Evolutionary conservation across 2,113 vertebrate genomes (phyloP).

Genomic region (Erythrocebus patas): DNA sequence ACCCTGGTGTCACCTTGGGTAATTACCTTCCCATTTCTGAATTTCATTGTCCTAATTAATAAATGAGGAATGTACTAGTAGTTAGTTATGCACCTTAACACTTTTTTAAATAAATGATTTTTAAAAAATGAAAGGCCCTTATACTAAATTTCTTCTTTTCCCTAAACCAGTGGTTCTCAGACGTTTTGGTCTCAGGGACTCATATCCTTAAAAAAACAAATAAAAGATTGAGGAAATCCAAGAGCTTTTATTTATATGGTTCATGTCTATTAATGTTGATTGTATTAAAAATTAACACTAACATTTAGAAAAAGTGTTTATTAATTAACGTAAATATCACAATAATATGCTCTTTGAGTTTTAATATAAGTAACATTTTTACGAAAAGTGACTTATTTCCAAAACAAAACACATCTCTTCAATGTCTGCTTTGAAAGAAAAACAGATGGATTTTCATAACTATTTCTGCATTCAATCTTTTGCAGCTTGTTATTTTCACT

Average conservation of each 20-base stretch:
- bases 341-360: background rate
- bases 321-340: background rate
- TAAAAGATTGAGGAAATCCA: background rate
- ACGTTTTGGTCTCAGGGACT: background rate
- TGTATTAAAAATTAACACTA: background rate
- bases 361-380: background rate
- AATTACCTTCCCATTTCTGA: background rate
- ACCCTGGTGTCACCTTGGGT: background rate
- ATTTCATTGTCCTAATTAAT: background rate
- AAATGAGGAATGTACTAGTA: background rate
- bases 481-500: background rate
- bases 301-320: background rate
- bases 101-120: background rate
- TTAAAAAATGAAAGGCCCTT: background rate
- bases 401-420: background rate
- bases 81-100: background rate
- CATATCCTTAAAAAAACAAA: background rate
- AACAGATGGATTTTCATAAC: background rate
- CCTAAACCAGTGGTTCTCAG: background rate
- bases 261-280: background rate
- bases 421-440: background rate
- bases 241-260: background rate
- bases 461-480: background rate
- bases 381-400: background rate
- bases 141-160: background rate